phyloP scores from a whole-genome alignment of 2,797 vertebrate genomes.

The Semotilus atromaculatus region DNA sequence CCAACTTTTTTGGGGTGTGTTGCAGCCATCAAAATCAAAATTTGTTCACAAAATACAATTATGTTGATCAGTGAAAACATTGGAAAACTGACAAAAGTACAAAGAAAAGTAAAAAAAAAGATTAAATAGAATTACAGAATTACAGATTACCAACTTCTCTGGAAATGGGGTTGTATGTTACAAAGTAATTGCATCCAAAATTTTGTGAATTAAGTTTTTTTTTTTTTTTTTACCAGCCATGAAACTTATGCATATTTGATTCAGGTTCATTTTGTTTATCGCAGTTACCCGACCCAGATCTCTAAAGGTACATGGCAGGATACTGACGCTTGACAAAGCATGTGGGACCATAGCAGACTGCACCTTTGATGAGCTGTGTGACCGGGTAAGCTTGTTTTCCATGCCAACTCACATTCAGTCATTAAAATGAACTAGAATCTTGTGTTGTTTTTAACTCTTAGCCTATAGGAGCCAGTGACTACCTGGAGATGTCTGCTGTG shows the following conservation, averaged over 20 bases:
- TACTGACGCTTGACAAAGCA: constrained; percentile 90
- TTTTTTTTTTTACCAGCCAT: no score
- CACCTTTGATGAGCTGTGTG: constrained; percentile 97
- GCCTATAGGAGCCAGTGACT: constrained; percentile 97
- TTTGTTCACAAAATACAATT: no score
- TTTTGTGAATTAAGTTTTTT: neutral
- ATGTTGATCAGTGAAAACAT: no score
- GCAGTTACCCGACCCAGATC: constrained; percentile 95
- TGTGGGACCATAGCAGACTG: constrained; percentile 96
- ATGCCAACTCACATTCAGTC: neutral
- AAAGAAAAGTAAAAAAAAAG: no score
- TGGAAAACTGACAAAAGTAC: no score
- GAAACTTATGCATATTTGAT: constrained; percentile 44
- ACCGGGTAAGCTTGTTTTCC: constrained; percentile 84
- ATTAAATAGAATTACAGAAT: no score
- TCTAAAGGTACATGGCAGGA: constrained; percentile 93
- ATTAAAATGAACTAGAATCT: neutral
- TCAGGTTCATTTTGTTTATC: constrained; percentile 81
- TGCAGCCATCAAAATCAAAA: no score
- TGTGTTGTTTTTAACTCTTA: constrained; percentile 65
- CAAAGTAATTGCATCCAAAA: neutral
- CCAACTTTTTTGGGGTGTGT: no score
- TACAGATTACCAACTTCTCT: no score
- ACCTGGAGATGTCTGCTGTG: constrained; percentile 88
- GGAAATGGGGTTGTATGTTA: no score